Evolutionary conservation across 2,888 invertebrate genomes (phyloP).

Genomic region (Kuschelorhynchus macadamiae): DNA sequence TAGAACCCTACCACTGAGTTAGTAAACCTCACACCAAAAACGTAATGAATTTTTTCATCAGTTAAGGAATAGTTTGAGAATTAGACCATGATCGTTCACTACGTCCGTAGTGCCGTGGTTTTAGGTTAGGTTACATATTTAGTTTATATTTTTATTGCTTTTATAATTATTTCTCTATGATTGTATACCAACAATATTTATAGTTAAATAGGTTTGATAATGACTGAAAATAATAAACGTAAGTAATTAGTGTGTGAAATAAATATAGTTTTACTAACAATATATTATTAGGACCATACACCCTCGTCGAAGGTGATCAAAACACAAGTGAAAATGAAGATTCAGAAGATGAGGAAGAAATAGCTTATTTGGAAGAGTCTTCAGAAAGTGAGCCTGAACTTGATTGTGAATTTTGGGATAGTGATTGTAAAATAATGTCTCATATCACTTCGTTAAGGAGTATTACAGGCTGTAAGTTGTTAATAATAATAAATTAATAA

Average conservation of each 20-base stretch:
- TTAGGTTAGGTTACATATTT: too few relatives aligned
- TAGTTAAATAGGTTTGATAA: too few relatives aligned
- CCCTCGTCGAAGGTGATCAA: background rate
- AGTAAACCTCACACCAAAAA: too few relatives aligned
- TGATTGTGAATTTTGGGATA: conserved; percentile 64
- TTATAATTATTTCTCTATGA: too few relatives aligned
- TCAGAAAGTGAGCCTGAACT: conserved; percentile 59
- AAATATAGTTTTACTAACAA: background rate
- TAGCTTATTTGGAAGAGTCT: conserved; percentile 16
- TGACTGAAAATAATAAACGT: background rate
- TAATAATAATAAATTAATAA: too few relatives aligned
- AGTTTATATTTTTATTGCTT: too few relatives aligned
- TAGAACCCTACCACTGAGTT: too few relatives aligned
- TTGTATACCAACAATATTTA: too few relatives aligned
- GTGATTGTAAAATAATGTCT: conserved; percentile 58
- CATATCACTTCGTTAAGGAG: conserved; percentile 5
- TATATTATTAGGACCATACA: background rate
- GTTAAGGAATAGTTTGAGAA: too few relatives aligned
- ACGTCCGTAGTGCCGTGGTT: too few relatives aligned
- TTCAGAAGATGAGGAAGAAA: conserved; percentile 26
- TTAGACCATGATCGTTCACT: too few relatives aligned
- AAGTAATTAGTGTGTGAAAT: background rate
- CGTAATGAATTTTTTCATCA: too few relatives aligned
- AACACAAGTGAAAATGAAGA: conserved; percentile 21
- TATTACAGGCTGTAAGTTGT: conserved; percentile 55